phyloP scores from a whole-genome alignment of 1,140 invertebrate genomes.

The Homalodisca vitripennis region DNA sequence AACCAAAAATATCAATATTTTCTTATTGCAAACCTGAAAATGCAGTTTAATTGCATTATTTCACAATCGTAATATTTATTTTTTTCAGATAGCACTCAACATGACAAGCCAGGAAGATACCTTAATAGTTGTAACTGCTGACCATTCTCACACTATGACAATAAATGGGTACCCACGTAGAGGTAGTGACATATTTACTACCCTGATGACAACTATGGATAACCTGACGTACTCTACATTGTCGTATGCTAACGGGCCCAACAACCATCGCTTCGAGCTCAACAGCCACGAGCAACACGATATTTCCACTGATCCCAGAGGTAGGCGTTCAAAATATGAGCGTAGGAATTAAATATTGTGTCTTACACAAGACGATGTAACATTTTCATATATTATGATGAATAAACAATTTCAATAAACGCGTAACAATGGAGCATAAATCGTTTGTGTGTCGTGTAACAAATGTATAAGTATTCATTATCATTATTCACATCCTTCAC shows the following conservation, averaged over 20 bases:
- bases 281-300: conserved; percentile 49
- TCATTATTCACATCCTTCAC: too few species aligned
- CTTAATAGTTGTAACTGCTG: conserved; percentile 63
- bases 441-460: too few species aligned
- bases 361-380: too few species aligned
- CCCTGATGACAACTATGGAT: conserved; percentile 52
- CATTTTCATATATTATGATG: too few species aligned
- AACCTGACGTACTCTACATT: conserved; percentile 51
- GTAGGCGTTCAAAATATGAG: neutral
- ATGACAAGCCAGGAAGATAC: conserved; percentile 61
- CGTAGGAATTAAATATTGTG: too few species aligned
- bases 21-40: too few species aligned
- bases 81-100: conserved; percentile 51
- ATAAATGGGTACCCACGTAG: conserved; percentile 58
- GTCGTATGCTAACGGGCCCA: conserved; percentile 50
- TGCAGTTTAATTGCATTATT: too few species aligned
- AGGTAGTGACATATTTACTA: conserved; percentile 37
- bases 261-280: conserved; percentile 39
- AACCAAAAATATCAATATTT: too few species aligned
- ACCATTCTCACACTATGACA: conserved; percentile 65
- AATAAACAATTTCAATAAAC: too few species aligned
- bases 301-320: neutral
- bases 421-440: too few species aligned
- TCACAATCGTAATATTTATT: too few species aligned
- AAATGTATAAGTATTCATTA: too few species aligned